Percentiles rank a stretch among this genome's conserved stretches.
These are phyloP conservation scores for Urocyon cinereoargenteus DNA, from an alignment of 2,797 vertebrate species.

Conservation along the genomic window DNA sequence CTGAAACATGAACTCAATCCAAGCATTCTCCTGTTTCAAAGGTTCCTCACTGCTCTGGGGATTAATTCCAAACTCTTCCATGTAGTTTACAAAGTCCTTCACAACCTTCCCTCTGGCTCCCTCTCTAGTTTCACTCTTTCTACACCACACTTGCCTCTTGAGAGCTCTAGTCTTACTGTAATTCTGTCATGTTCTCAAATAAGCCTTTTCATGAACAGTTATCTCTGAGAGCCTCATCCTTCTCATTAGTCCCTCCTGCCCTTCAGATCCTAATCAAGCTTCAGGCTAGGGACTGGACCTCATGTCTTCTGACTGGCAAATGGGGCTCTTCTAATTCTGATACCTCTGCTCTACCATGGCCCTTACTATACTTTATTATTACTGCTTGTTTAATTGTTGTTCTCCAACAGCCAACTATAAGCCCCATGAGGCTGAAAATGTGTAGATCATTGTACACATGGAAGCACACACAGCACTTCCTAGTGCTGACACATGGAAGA, in stretches of 20 bases:
- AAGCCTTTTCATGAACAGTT: not conserved
- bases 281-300: not conserved
- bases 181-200: not conserved
- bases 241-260: not conserved
- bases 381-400: not conserved
- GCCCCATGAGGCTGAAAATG: not conserved
- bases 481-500: not conserved
- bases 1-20: not conserved
- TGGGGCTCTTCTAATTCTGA: not conserved
- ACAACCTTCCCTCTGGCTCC: not conserved
- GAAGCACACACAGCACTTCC: too few relatives aligned
- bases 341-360: fast-evolving
- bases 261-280: not conserved
- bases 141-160: not conserved
- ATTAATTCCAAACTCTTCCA: not conserved
- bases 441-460: not conserved
- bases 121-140: not conserved
- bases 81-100: not conserved
- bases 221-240: not conserved
- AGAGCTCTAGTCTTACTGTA: not conserved
- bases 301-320: not conserved
- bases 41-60: not conserved
- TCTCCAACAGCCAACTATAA: not conserved
- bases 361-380: not conserved
- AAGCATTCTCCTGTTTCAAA: not conserved